These are phyloP conservation scores for Plagodis pulveraria DNA, from an alignment of 2,888 invertebrate species.

Conservation along the genomic window DNA sequence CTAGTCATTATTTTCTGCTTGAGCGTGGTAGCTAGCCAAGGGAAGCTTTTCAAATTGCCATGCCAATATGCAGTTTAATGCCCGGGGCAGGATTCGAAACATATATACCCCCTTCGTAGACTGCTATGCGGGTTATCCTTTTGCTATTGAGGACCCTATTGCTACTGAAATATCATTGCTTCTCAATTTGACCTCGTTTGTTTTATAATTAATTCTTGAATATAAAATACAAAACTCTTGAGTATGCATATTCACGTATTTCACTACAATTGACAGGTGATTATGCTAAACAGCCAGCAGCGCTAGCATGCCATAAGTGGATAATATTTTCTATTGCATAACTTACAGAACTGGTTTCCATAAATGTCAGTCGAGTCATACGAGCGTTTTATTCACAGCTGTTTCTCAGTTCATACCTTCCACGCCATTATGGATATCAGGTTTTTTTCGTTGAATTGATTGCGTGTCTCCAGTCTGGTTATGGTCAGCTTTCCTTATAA, in stretches of 20 bases:
- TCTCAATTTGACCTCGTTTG: no score
- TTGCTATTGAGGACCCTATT: no score
- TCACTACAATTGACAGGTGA: slow-evolving; percentile 66
- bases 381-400: slow-evolving; percentile 65
- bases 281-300: slow-evolving; percentile 64
- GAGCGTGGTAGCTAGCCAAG: no score
- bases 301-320: slow-evolving; percentile 58
- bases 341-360: slow-evolving; percentile 70
- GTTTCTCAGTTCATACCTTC: slow-evolving; percentile 60
- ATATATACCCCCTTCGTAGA: no score
- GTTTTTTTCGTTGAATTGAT: slow-evolving; percentile 60
- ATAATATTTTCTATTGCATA: slow-evolving; percentile 76
- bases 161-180: no score
- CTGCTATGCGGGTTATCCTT: no score
- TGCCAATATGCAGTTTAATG: no score
- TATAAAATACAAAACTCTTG: slow-evolving; percentile 18
- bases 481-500: slow-evolving; percentile 53
- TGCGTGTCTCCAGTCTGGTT: slow-evolving; percentile 43
- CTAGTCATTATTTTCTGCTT: no score
- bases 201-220: neutral
- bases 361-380: slow-evolving; percentile 70
- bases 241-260: slow-evolving; percentile 39
- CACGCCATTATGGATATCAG: slow-evolving; percentile 57
- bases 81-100: no score
- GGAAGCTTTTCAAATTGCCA: no score